These are phyloP conservation scores for Varanus komodoensis DNA, from an alignment of 2,113 vertebrate genomes.

Conservation along the genomic window DNA sequence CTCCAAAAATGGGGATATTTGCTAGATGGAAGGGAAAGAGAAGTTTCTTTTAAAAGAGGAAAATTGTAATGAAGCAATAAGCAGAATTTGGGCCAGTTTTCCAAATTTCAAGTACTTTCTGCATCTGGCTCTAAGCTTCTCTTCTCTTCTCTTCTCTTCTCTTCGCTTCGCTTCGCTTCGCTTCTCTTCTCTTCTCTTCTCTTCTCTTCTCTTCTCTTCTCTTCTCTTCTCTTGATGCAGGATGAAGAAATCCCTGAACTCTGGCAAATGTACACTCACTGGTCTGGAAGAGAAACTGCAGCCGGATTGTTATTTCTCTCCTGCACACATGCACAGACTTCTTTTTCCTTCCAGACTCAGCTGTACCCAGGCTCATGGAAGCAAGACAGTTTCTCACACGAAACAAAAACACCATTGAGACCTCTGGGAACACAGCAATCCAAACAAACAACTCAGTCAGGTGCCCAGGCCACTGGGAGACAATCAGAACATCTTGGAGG, in stretches of 20 bases:
- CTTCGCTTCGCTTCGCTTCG: too few species aligned
- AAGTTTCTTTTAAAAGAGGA: too few species aligned
- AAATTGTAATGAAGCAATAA: too few species aligned
- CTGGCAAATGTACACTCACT: slow-evolving; percentile 26
- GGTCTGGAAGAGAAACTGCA: slow-evolving; percentile 57
- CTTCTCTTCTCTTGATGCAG: too few species aligned
- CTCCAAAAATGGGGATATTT: too few species aligned
- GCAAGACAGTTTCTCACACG: slow-evolving; percentile 67
- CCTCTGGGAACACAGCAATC: slow-evolving; percentile 69
- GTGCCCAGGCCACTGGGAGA: slow-evolving; percentile 55
- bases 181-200: too few species aligned
- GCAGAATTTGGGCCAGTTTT: too few species aligned
- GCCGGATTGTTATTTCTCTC: slow-evolving; percentile 53
- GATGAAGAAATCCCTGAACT: background rate
- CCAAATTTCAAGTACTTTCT: too few species aligned
- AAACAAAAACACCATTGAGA: slow-evolving; percentile 72
- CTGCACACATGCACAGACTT: background rate
- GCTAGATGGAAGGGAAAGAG: too few species aligned
- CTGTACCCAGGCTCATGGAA: slow-evolving; percentile 76
- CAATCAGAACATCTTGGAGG: slow-evolving; percentile 32
- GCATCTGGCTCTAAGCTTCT: too few species aligned
- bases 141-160: too few species aligned
- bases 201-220: too few species aligned
- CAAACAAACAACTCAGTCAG: slow-evolving; percentile 70
- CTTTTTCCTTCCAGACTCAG: slow-evolving; percentile 67